phyloP scores from a whole-genome alignment of 1,140 invertebrate species.

The Heliconius hermathena region DNA sequence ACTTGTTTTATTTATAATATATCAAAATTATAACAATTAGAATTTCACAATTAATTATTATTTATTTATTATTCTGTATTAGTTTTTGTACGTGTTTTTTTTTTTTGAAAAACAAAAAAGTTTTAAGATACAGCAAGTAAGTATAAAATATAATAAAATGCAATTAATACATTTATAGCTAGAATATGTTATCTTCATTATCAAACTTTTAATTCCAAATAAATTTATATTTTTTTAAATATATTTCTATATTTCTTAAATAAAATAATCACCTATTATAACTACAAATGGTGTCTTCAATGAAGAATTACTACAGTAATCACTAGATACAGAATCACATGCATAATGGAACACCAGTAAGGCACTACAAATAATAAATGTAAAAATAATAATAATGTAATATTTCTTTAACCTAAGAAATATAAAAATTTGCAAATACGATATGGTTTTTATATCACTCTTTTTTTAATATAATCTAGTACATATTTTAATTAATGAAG shows the following conservation, averaged over 20 bases:
- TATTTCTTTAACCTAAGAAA: not conserved
- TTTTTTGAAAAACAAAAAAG: too few relatives aligned
- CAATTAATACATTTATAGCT: too few relatives aligned
- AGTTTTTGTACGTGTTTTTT: too few relatives aligned
- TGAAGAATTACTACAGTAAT: not conserved
- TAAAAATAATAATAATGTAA: not conserved
- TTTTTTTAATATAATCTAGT: too few relatives aligned
- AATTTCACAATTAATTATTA: not conserved
- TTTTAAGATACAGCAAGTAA: too few relatives aligned
- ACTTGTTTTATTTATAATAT: not conserved
- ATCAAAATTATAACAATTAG: too few relatives aligned
- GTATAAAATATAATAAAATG: too few relatives aligned
- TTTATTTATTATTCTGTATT: not conserved
- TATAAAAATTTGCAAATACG: too few relatives aligned
- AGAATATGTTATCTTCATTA: too few relatives aligned
- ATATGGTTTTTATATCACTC: too few relatives aligned
- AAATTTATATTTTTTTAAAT: not conserved
- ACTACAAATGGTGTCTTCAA: not conserved
- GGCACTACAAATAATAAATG: slow-evolving; percentile 10
- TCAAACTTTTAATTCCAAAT: too few relatives aligned
- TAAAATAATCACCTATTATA: not conserved
- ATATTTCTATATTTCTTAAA: not conserved
- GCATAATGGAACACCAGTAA: not conserved
- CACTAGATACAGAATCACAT: slow-evolving; percentile 9
- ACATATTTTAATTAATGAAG: too few relatives aligned